These are phyloP conservation scores for Macrocentrus cingulum DNA, from an alignment of 1,140 invertebrate species.

Conservation along the genomic window DNA sequence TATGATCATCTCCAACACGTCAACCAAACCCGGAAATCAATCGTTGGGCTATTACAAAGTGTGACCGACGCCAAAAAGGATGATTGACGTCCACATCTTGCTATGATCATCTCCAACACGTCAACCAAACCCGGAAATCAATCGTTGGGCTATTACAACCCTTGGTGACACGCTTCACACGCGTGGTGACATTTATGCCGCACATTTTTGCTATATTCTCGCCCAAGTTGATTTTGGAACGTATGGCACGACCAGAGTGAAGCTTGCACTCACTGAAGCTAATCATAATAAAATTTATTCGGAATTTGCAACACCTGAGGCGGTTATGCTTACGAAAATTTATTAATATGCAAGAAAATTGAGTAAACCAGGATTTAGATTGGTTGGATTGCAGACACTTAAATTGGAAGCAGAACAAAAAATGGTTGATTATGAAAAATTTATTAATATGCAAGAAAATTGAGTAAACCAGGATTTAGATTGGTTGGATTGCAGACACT, in stretches of 20 bases:
- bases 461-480: too few relatives aligned
- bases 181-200: conserved; percentile 80
- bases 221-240: conserved; percentile 76
- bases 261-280: conserved; percentile 79
- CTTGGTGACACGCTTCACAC: conserved; percentile 71
- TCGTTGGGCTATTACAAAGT: too few relatives aligned
- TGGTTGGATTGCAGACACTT: conserved; percentile 70
- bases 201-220: conserved; percentile 93
- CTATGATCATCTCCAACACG: conserved; percentile 90
- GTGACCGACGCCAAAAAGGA: conserved; percentile 87
- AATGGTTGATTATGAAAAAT: too few relatives aligned
- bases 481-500: too few relatives aligned
- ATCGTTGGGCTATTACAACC: conserved; percentile 79
- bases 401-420: too few relatives aligned
- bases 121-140: conserved; percentile 77
- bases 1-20: too few relatives aligned
- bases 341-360: conserved; percentile 90
- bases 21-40: too few relatives aligned
- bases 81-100: conserved; percentile 93
- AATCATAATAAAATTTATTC: conserved; percentile 65
- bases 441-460: too few relatives aligned
- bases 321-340: conserved; percentile 91
- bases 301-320: conserved; percentile 79
- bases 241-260: conserved; percentile 65
- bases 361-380: conserved; percentile 72